These are phyloP conservation scores for Habroteleia sp. DNA, from an alignment of 2,888 invertebrate species.

Conservation along the genomic window DNA sequence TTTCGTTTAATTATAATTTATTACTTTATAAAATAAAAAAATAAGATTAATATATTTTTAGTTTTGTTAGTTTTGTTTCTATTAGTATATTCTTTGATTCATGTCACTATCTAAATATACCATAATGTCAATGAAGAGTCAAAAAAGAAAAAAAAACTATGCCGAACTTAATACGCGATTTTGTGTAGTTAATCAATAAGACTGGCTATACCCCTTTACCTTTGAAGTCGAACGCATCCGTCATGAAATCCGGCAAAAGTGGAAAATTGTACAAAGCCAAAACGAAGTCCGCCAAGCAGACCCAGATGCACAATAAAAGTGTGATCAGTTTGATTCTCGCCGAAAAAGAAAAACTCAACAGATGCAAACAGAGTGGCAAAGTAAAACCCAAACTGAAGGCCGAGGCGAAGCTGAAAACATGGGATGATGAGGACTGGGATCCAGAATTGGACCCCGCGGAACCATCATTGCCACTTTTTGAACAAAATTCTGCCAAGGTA, in stretches of 20 bases:
- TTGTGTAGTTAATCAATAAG: conserved; percentile 70
- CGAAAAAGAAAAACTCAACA: conserved; percentile 76
- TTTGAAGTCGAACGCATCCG: conserved; percentile 70
- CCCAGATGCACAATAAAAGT: conserved; percentile 76
- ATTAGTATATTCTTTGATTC: too few species aligned
- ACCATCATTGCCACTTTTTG: conserved; percentile 8
- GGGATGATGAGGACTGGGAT: conserved; percentile 82
- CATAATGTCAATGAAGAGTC: too few species aligned
- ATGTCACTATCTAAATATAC: too few species aligned
- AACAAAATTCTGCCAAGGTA: conserved; percentile 33
- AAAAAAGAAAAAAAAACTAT: too few species aligned
- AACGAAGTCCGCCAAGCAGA: conserved; percentile 74
- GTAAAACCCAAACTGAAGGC: conserved; percentile 88
- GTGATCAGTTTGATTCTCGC: conserved; percentile 79
- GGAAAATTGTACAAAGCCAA: conserved; percentile 73
- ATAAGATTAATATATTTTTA: too few species aligned
- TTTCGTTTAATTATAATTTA: too few species aligned
- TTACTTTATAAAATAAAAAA: too few species aligned
- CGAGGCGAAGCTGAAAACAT: conserved; percentile 85
- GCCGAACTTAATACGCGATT: conserved; percentile 6
- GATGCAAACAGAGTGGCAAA: conserved; percentile 82
- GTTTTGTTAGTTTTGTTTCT: too few species aligned
- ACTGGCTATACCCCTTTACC: conserved; percentile 72
- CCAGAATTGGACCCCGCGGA: conserved; percentile 45
- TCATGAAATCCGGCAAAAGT: conserved; percentile 69